A percentile compares a stretch with the other conserved stretches of the same genome.
phyloP scores from a whole-genome alignment of 2,113 vertebrate species.

The Phocoena phocoena region DNA sequence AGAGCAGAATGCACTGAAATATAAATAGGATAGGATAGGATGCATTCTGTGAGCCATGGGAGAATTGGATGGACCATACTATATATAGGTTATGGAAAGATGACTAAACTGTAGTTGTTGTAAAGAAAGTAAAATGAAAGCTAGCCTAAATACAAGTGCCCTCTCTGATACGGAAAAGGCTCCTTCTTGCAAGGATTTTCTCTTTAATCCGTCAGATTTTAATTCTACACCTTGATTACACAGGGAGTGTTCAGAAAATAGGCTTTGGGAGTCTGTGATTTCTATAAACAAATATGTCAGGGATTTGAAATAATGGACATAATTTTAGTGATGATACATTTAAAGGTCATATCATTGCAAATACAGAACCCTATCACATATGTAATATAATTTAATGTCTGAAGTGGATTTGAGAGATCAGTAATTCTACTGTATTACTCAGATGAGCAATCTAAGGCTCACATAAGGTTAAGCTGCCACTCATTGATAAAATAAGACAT shows the following conservation, averaged over 20 bases:
- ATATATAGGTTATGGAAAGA: rapidly evolving
- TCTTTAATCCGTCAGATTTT: neutral
- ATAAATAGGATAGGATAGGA: neutral
- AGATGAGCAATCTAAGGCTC: neutral
- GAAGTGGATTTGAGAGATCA: neutral
- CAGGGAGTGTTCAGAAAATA: neutral
- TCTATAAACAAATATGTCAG: neutral
- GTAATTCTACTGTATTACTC: neutral
- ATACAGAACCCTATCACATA: neutral
- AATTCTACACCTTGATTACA: neutral
- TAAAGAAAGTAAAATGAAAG: neutral
- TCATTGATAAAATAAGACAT: neutral
- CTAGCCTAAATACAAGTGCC: neutral
- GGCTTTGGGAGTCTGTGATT: neutral
- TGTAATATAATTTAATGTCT: neutral
- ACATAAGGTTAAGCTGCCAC: neutral
- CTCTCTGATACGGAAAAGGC: neutral
- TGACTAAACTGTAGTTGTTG: neutral
- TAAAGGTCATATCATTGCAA: neutral
- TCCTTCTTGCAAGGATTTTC: neutral
- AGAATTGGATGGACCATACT: neutral
- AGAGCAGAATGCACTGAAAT: neutral
- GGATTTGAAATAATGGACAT: neutral
- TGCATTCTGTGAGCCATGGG: neutral
- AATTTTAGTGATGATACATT: neutral